Percentiles rank a stretch among this genome's conserved stretches.
Conservation (phyloP, 2,888 invertebrate genomes). For the Notodonta ziczac region DNA sequence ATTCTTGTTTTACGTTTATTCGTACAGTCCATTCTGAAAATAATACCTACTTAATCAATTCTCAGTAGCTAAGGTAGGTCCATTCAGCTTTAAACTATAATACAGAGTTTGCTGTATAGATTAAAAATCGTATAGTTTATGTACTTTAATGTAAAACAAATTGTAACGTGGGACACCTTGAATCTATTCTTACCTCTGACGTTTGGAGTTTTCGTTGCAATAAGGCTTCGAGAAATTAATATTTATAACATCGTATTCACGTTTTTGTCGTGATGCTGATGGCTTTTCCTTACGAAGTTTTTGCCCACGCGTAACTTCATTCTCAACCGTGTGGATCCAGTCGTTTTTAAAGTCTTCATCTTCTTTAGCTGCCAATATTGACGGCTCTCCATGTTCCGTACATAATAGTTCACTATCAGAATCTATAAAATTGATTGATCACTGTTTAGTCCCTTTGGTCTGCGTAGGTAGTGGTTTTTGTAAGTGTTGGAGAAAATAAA, state of each 20-base stretch:
- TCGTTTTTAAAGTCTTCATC: constrained; percentile 33
- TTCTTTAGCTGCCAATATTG: constrained; percentile 8
- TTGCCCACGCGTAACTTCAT: constrained; percentile 44
- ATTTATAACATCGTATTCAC: constrained; percentile 22
- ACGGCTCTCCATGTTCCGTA: constrained; percentile 7
- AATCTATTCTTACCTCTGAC: constrained; percentile 15
- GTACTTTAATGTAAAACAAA: too few species aligned
- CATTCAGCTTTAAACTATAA: too few species aligned
- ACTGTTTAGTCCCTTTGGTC: too few species aligned
- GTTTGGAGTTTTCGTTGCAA: constrained; percentile 6
- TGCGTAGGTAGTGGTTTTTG: too few species aligned
- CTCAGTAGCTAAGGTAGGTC: too few species aligned
- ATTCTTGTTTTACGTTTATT: not conserved
- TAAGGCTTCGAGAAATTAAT: constrained; percentile 9
- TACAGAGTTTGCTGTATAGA: too few species aligned
- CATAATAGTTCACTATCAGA: constrained; percentile 9
- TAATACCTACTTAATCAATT: too few species aligned
- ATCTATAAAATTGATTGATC: constrained; percentile 11
- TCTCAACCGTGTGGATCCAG: constrained; percentile 40
- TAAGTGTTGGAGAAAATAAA: too few species aligned
- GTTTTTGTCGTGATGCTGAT: constrained; percentile 10
- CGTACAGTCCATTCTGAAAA: constrained; percentile 11
- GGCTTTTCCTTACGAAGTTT: constrained; percentile 45
- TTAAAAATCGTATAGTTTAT: too few species aligned
- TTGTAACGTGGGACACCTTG: too few species aligned